Evolutionary conservation across 2,888 invertebrate species (phyloP).

Genomic region (Himalopsyche japonica): DNA sequence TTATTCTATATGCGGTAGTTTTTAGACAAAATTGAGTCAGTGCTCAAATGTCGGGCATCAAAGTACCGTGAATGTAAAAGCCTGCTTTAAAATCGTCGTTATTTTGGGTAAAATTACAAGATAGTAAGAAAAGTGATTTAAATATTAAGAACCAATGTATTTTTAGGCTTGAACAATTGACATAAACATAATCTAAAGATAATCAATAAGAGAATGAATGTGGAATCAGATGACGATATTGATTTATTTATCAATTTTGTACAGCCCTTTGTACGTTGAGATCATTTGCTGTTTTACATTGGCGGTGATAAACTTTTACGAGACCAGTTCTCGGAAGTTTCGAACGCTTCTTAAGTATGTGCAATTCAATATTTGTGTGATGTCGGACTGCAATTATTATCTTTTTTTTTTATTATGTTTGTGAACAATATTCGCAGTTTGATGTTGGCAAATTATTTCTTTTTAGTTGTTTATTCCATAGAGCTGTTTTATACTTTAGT

Average conservation of each 20-base stretch:
- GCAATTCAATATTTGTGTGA: constrained; percentile 31
- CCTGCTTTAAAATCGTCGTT: background rate
- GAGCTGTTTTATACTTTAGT: background rate
- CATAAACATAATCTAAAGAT: background rate
- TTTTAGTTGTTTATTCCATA: background rate
- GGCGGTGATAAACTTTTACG: constrained; percentile 27
- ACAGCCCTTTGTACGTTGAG: background rate
- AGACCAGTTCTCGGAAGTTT: background rate
- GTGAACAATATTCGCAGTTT: background rate
- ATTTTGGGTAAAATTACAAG: constrained; percentile 21
- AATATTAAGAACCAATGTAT: constrained; percentile 29
- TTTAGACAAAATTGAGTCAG: too few relatives aligned
- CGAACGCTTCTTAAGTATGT: constrained; percentile 16
- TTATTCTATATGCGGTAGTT: too few relatives aligned
- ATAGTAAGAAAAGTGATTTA: constrained; percentile 36
- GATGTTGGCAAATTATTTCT: background rate
- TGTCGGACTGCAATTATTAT: constrained; percentile 19
- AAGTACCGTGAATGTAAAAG: background rate
- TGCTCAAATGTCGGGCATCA: background rate
- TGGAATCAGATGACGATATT: background rate
- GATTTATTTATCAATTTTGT: constrained; percentile 8
- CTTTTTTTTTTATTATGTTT: background rate
- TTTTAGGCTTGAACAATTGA: constrained; percentile 17
- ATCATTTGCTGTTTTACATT: constrained; percentile 12
- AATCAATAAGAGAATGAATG: background rate